Evolutionary conservation across 2,888 invertebrate genomes (phyloP).

Genomic region (Omphaloscelis lunosa): DNA sequence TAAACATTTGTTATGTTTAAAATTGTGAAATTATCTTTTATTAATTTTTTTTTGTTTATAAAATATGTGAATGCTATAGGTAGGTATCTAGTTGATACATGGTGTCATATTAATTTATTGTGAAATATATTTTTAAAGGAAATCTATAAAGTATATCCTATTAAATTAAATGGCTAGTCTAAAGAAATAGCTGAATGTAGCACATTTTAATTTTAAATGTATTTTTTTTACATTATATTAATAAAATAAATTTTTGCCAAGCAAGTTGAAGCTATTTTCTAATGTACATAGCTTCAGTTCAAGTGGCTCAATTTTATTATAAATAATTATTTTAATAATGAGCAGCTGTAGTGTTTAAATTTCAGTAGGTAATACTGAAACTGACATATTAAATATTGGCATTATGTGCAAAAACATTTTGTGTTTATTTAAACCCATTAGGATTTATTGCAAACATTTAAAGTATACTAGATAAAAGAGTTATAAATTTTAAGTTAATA

Average conservation of each 20-base stretch:
- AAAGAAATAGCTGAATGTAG: slow-evolving; percentile 25
- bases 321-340: slow-evolving; percentile 6
- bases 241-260: background rate
- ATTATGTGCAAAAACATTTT: slow-evolving; percentile 39
- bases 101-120: slow-evolving; percentile 41
- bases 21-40: slow-evolving; percentile 6
- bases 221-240: slow-evolving; percentile 19
- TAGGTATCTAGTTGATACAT: slow-evolving; percentile 27
- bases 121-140: slow-evolving; percentile 17
- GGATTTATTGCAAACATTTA: background rate
- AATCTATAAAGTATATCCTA: slow-evolving; percentile 12
- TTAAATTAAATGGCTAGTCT: slow-evolving; percentile 27
- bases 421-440: slow-evolving; percentile 21
- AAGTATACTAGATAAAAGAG: background rate
- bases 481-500: background rate
- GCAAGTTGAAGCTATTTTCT: background rate
- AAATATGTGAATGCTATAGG: background rate
- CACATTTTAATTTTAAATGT: slow-evolving; percentile 27
- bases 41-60: background rate
- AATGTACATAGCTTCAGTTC: background rate
- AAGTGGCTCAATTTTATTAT: slow-evolving; percentile 1
- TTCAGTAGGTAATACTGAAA: slow-evolving; percentile 29
- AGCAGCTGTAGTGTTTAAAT: slow-evolving; percentile 16
- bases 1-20: slow-evolving; percentile 5
- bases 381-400: slow-evolving; percentile 49